Evolutionary conservation across 2,797 vertebrate species (phyloP), one percentile per base, ranked within the genome.

Genomic region (Sebastes glaucus): DNA sequence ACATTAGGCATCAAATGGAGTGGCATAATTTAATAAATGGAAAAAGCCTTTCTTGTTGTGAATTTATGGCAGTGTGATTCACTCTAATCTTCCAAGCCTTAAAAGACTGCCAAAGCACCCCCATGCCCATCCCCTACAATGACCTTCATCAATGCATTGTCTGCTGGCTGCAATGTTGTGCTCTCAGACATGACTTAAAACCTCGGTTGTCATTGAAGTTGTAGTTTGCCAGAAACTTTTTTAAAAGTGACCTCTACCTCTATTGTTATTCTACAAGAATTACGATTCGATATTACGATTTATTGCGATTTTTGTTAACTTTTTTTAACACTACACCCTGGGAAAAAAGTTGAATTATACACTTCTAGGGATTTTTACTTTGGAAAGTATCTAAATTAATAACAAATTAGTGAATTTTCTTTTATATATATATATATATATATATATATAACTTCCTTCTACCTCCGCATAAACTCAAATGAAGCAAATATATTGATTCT

Each of bases 1-100:
- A 76, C 30, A 84, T 74, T 33, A 72, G n/a, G 63, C 60, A 87
- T 61, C 42, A 71, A 83, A 81, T 75, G 59, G 35, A 78, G 70
- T 77, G 11, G 10, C 28, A 81, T 42, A 78, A 84, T 81, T 52
- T 46, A 53, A 80, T 70, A 77, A 73, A 82, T 64, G 28, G 42
- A 71, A 27, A 71, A 27, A 27, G 13, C 22, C 20, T 73, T 67
- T 59, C 18, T 70, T 74, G 13, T 23, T 67, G 27, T 77, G 56
- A 61, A 80, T 75, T 71, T 28, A 60, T 69, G 35, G 38, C 55
- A 20, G 2, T 60, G 25, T 67, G 59, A 83, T 69, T 84, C 52
- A 80, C 10, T 38, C n/a, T 72, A 20, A 57, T 80, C 23, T 74
- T 68, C 52, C 25, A 78, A 78, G 70, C 63, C 25, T 42, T 52